A percentile compares a stretch with the other conserved stretches of the same genome.
These are phyloP conservation scores for Pristionchus mayeri DNA, from an alignment of 2,888 invertebrate species.

Conservation along the genomic window DNA sequence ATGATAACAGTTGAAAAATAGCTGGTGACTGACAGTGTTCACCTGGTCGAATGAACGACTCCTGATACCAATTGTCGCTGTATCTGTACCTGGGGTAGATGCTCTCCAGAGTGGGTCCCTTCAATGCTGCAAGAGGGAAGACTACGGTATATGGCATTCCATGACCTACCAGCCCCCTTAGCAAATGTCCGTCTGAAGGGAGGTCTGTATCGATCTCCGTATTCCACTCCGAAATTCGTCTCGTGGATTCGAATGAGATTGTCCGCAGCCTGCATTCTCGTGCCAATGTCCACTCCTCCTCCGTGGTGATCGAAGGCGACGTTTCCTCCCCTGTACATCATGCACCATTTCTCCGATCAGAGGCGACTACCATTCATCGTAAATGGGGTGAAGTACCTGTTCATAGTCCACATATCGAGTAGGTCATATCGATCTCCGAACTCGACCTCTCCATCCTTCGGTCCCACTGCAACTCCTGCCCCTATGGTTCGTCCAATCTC, in stretches of 20 bases:
- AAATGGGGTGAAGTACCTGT: background rate
- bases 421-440: constrained; percentile 44
- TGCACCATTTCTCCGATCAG: background rate
- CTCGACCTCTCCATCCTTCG: constrained; percentile 47
- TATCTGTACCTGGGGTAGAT: constrained; percentile 44
- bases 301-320: constrained; percentile 47
- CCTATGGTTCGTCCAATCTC: constrained; percentile 49
- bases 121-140: constrained; percentile 6
- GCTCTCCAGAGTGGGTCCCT: constrained; percentile 10
- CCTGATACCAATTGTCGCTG: constrained; percentile 45
- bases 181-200: constrained; percentile 38
- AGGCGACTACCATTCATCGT: background rate
- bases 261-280: constrained; percentile 29
- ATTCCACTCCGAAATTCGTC: constrained; percentile 48
- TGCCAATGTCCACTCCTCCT: constrained; percentile 44
- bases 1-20: background rate
- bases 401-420: constrained; percentile 41
- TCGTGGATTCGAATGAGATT: constrained; percentile 31
- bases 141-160: background rate
- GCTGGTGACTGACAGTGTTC: background rate
- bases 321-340: constrained; percentile 43
- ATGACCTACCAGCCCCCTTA: constrained; percentile 40
- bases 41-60: constrained; percentile 41
- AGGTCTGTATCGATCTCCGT: constrained; percentile 40
- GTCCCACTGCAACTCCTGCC: constrained; percentile 27